A percentile compares a stretch with the other conserved stretches of the same genome.
Evolutionary conservation across 1,140 invertebrate species (phyloP).

Genomic region (Aphaenogaster ashmeadi): DNA sequence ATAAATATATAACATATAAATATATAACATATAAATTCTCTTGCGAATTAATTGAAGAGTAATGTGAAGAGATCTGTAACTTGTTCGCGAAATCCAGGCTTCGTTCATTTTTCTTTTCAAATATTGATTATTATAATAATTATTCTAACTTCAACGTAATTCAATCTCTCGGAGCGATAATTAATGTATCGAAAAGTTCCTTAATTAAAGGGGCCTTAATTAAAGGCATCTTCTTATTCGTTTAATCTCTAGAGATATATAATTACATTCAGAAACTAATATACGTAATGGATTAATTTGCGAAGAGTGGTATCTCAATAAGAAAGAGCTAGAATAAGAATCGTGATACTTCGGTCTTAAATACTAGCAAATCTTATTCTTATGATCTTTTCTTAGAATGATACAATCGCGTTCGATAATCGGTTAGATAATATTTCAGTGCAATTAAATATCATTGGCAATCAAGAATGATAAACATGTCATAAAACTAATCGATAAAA

Average conservation of each 20-base stretch:
- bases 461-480: neutral
- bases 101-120: neutral
- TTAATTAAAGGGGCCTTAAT: neutral
- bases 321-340: neutral
- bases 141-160: neutral
- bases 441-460: neutral
- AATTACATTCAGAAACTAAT: neutral
- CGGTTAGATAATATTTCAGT: constrained; percentile 4
- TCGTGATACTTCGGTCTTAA: neutral
- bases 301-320: neutral
- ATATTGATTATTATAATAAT: neutral
- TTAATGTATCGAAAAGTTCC: neutral
- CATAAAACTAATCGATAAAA: neutral
- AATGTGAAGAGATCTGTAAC: neutral
- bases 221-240: neutral
- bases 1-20: too few relatives aligned
- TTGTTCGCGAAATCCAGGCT: neutral
- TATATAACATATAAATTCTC: neutral
- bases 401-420: neutral
- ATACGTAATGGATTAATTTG: neutral
- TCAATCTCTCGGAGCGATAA: neutral
- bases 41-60: neutral
- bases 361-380: neutral
- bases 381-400: neutral
- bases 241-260: neutral